Base-by-base conservation (phyloP, 2,888 invertebrate genomes). In the Caenorhabditis angaria region DNA sequence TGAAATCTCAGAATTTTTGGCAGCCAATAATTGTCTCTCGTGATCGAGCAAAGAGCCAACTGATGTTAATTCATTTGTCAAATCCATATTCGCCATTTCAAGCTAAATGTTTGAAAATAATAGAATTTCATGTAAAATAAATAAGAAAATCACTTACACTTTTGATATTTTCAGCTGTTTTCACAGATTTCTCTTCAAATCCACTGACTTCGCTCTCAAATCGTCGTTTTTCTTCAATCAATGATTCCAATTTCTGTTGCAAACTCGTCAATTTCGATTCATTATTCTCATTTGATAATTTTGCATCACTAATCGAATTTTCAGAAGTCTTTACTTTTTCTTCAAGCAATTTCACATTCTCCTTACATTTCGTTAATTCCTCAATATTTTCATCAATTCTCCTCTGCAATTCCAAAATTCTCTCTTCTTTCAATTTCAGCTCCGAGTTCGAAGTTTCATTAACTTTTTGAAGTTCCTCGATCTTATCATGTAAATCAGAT, bases 51-150 rank as follows among this genome's bases (percentile, higher is more conserved):
- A 64, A 22, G 70, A 51, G n/a, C 65, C 66, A 25, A 78, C 35
- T 0, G 81, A 78, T 18, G 79, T 60, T 1, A 79, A 18, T 56
- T 79, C 79, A 48, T 78, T 81, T 10, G 78, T 81, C 54, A 81
- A 50, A 47, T 81, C 79, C 27, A 66, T 51, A 62, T 79, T 79
- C 3, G 76, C 61, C 59, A 63, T 59, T 63, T 77, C 78, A 35
- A 79, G 47, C 77, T 77, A 47, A 62, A n/a, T n/a, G n/a, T n/a
- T n/a, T n/a, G n/a, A 67, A 62, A 47, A 18, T 12, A 57, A 61
- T 28, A 10, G 14, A n/a, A 41, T 41, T 14, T 14, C 20, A 25
- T 10, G 32, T 35, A 51, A 47, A 4, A 55, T 25, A 6, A 55
- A 18, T 3, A 2, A 54, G 4, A 25, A 22, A 57, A 10, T 65